Base-by-base conservation (phyloP, 2,888 invertebrate species). In the Himalopsyche anomala region DNA sequence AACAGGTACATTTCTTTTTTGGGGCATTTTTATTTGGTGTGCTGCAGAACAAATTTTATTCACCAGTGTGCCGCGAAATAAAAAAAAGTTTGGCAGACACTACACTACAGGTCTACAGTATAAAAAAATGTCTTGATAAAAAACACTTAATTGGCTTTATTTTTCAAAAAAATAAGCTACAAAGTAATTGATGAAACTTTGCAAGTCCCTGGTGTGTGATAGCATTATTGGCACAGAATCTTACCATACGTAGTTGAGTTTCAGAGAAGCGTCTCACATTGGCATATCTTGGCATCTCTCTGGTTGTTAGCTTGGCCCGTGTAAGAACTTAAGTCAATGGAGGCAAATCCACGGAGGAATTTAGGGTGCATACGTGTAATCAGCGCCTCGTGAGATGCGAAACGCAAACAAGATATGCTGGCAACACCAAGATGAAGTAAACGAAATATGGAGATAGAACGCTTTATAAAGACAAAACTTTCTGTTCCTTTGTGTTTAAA, bases 251-350 rank as follows among this genome's bases (percentile, higher is more conserved):
- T 51, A 62, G 62, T 62, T 62, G 28, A 62, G 62, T 62, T 62
- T 62, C 19, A 62, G 62, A 9, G 28, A 4, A 56, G 62, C 62
- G 19, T 62, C 28, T 28, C 62, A 62, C 62, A 62, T 62, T 28
- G 62, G 62, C 62, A 62, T 62, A 62, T 62, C 62, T 62, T 62
- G 62, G 62, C 62, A 62, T 62, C 62, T 19, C 62, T 62, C 62
- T 62, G 62, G 19, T 62, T 28, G 62, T 62, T 28, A 62, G 19
- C 62, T n/a, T 62, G 62, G 62, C 62, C 62, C 62, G 62, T 19
- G 62, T 62, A 62, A 62, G 62, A 62, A 62, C 62, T 62, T 62
- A 62, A 62, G 62, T 62, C 62, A 62, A 62, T 62, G 62, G 62
- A n/a, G 62, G 62, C 19, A 62, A 62, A 62, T 62, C 19, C 11